These are phyloP conservation scores for Heptranchias perlo DNA, from an alignment of 2,113 vertebrate genomes.

Conservation along the genomic window DNA sequence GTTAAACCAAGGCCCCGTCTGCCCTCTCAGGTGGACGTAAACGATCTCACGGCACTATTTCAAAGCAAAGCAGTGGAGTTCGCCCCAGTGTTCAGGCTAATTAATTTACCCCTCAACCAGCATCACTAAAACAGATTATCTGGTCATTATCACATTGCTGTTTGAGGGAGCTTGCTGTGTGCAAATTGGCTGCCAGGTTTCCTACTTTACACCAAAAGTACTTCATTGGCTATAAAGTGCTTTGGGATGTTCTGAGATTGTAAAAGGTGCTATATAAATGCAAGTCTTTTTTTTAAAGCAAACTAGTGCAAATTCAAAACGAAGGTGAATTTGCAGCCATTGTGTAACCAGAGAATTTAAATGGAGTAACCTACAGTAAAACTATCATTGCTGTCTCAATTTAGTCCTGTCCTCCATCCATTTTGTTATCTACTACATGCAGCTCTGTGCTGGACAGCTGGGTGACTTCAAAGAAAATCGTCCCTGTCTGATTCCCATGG, in stretches of 20 bases:
- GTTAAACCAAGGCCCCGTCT: not conserved
- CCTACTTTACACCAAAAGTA: not conserved
- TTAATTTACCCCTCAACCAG: not conserved
- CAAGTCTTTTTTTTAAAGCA: not conserved
- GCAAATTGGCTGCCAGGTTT: not conserved
- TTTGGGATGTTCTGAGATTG: not conserved
- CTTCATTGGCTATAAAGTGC: not conserved
- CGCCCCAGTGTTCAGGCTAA: not conserved
- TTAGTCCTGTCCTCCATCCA: slow-evolving; percentile 11
- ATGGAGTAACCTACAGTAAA: not conserved
- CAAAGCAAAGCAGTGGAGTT: not conserved
- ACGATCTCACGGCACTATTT: too few species aligned
- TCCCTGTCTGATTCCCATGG: slow-evolving; percentile 20
- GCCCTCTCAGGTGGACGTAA: too few species aligned
- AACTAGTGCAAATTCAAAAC: not conserved
- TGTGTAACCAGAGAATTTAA: not conserved
- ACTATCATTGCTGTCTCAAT: not conserved
- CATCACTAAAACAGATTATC: not conserved
- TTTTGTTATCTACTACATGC: slow-evolving; percentile 3
- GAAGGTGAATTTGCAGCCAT: not conserved
- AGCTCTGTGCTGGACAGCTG: slow-evolving; percentile 5
- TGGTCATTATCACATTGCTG: not conserved
- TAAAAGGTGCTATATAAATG: not conserved
- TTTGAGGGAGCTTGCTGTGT: not conserved
- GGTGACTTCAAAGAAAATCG: slow-evolving; percentile 31